phyloP scores from a whole-genome alignment of 2,113 vertebrate species.

The Cnemophilus loriae region DNA sequence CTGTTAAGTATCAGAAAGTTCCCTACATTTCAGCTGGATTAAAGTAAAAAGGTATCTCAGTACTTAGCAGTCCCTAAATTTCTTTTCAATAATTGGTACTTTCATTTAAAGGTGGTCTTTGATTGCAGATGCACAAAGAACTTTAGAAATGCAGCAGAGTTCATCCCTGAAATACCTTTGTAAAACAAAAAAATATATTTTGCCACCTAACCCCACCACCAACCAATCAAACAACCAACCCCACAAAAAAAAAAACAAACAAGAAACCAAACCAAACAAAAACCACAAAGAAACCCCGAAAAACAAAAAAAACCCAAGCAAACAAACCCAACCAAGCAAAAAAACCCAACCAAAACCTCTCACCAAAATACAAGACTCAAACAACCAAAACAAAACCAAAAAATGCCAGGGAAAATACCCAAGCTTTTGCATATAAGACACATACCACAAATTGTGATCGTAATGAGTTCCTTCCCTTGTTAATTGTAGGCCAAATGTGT shows the following conservation, averaged over 20 bases:
- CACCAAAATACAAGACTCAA: background rate
- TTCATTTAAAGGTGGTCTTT: background rate
- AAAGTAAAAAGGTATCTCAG: background rate
- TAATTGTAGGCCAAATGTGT: background rate
- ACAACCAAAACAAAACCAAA: background rate
- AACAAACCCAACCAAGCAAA: background rate
- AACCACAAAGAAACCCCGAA: background rate
- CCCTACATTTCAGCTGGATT: background rate
- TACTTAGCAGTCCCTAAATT: background rate
- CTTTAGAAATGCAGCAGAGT: background rate
- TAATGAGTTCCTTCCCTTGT: background rate
- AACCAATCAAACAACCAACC: rapidly evolving
- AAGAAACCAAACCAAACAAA: rapidly evolving
- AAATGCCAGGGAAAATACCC: rapidly evolving
- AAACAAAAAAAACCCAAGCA: background rate
- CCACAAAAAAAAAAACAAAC: background rate
- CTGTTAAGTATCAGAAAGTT: background rate
- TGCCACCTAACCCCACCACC: background rate
- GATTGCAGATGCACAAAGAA: background rate
- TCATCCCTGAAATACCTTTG: background rate
- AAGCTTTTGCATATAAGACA: background rate
- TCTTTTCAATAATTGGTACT: background rate
- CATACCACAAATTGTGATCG: background rate
- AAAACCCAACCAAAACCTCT: background rate
- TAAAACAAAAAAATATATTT: background rate